Evolutionary conservation across 1,140 invertebrate genomes (phyloP), one percentile per base, ranked within the genome.

Genomic region (Pissodes strobi): DNA sequence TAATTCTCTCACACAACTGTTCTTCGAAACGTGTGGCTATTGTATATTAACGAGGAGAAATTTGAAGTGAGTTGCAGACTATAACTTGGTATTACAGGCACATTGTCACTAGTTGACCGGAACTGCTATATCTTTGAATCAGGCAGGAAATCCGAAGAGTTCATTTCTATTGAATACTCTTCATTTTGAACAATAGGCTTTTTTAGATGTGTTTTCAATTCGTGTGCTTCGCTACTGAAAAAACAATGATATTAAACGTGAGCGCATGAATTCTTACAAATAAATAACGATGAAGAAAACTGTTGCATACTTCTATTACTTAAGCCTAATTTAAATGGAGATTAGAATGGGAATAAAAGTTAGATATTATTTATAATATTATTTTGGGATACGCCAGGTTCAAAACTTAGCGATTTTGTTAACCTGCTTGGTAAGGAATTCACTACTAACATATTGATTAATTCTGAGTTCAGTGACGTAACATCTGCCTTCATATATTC

Each of bases 61-160:
- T 57, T 57, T 23, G 23, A 27, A 19, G 10, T 15, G 15, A 55
- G 55, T 45, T 57, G 39, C 21, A 45, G 38, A 22, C 55, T 10
- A 23, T 38, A 23, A 57, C 41, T 59, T 59, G 34, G 56, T 59
- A 59, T 59, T 59, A 23, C 56, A 59, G 17, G 56, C 56, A 59
- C 56, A 59, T 37, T 59, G 56, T 59, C 56, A 59, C 56, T 59
- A 59, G 56, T 59, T 59, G 56, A 59, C 41, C 56, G 56, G 56
- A 59, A 59, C 56, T 48, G 9, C 43, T 48, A 48, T 57, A 59
- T 59, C 56, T 34, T 59, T 59, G 23, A 48, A 59, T 59, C 56
- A 22, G 22, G 27, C 56, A 59, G 56, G 56, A 59, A 59, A 48
- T 48, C 45, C 56, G 56, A 59, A 59, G n/a, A 37, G 27, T 59